phyloP scores from a whole-genome alignment of 92 coral and sea anemone genomes.

The Pocillopora meandrina region DNA sequence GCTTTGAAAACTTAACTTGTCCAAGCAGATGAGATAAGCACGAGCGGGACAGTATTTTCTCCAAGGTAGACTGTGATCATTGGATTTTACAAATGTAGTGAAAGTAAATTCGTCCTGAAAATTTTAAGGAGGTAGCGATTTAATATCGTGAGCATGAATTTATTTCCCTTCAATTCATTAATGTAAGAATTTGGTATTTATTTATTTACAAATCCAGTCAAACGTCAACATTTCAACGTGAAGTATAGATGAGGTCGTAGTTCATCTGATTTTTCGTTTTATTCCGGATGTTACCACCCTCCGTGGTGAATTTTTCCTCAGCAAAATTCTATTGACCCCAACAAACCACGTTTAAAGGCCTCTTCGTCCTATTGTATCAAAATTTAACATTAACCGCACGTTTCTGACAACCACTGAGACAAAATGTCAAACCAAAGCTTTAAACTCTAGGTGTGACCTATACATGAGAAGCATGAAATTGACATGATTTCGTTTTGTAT shows the following conservation, averaged over 20 bases:
- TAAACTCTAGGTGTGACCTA: slow-evolving; percentile 16
- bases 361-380: background rate
- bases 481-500: slow-evolving; percentile 9
- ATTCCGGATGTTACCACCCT: no score
- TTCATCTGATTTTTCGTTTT: no score
- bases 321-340: no score
- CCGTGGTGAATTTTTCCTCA: no score
- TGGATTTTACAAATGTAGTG: no score
- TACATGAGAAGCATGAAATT: slow-evolving; percentile 8
- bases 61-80: no score
- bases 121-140: background rate
- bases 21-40: background rate
- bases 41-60: background rate
- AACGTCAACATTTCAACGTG: background rate
- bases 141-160: background rate
- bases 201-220: slow-evolving; percentile 3
- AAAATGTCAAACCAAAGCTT: background rate
- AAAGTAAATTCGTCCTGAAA: background rate
- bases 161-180: background rate
- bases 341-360: no score
- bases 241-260: background rate
- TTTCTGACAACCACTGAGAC: background rate
- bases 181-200: background rate
- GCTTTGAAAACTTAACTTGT: background rate
- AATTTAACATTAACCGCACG: background rate